Base-by-base conservation (phyloP, 2,797 vertebrate genomes). In the Chelon labrosus region DNA sequence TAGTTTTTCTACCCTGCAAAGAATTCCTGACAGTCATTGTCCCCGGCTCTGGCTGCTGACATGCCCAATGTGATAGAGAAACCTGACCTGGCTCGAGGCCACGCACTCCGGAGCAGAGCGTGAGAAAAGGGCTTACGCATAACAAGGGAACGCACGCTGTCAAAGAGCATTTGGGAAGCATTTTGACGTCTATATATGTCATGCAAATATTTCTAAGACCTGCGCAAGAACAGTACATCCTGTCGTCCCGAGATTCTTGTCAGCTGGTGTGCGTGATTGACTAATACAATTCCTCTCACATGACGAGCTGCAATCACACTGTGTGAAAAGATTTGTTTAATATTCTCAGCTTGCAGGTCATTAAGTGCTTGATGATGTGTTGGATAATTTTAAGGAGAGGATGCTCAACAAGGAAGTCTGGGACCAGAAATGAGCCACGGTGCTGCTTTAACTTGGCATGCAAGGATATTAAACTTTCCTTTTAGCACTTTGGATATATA, bases 41-140 rank as follows among this genome's bases (percentile, higher is more conserved):
- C 69, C 75, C 16, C 70, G 79, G 63, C 70, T 79, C 41, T 51
- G 54, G 64, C 63, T 55, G 61, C 46, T 22, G 79, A 70, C 74
- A 72, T 55, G 62, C 61, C 82, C 68, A 50, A n/a, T 56, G 77
- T 61, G 82, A 83, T 35, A 42, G n/a, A 76, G 77, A 85, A 86
- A 88, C 82, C 82, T 67, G 79, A 85, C 55, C 85, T 71, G 80
- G 83, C 82, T 61, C 47, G 19, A 56, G 75, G 84, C 81, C 87
- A 88, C 22, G 0, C 27, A 58, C 82, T 38, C 38, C 46, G 22
- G 44, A 54, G 19, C 76, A 31, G 74, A 88, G 87, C 87, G 89
- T 90, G 88, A 88, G 88, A 91, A 88, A 80, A 72, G 69, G 78
- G 86, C 87, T 84, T 72, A 85, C 72, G 42, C 81, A 73, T 65